Base-by-base conservation (phyloP, 2,888 invertebrate genomes). In the Tyria jacobaeae region DNA sequence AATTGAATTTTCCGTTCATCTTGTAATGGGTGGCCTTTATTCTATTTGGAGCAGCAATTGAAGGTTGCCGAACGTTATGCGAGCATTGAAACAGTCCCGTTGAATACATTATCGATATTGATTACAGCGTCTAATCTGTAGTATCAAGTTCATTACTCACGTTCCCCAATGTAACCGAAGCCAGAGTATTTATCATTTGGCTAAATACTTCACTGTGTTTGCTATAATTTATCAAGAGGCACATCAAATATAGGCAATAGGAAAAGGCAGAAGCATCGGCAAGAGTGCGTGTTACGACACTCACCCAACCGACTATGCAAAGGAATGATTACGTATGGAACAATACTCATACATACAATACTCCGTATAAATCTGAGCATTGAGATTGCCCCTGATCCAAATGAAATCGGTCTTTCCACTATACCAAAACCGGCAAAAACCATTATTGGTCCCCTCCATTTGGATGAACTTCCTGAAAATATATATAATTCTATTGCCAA, bases 1-100 rank as follows among this genome's bases (percentile, higher is more conserved):
- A 79, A 85, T 81, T 81, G 81, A 78, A 84, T 82, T 82, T 85
- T 83, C 78, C 68, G 78, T 82, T 82, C 79, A 85, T 84, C 81
- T 80, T 76, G 79, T 84, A 85, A 86, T 86, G 80, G 79, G 66
- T 69, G 70, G 83, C 78, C 80, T 84, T 81, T 80, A 82, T 81
- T 75, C 74, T 66, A 73, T 70, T 75, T 62, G 63, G 41, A 66
- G 60, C 63, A 70, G 62, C 64, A 62, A 58, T 71, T 70, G 71
- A 71, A 71, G 71, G 70, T 67, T 73, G 31, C 62, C 66, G 63
- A 62, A 57, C 57, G 51, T 69, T 68, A 70, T 71, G 72, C 73
- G 68, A 73, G 72, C 70, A 72, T 71, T 78, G 73, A 79, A 78
- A 71, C 75, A 75, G 73, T 65, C 66, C 49, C 70, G 62, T 73